Evolutionary conservation across 2,888 invertebrate genomes (phyloP).

Genomic region (Drosophila robusta): DNA sequence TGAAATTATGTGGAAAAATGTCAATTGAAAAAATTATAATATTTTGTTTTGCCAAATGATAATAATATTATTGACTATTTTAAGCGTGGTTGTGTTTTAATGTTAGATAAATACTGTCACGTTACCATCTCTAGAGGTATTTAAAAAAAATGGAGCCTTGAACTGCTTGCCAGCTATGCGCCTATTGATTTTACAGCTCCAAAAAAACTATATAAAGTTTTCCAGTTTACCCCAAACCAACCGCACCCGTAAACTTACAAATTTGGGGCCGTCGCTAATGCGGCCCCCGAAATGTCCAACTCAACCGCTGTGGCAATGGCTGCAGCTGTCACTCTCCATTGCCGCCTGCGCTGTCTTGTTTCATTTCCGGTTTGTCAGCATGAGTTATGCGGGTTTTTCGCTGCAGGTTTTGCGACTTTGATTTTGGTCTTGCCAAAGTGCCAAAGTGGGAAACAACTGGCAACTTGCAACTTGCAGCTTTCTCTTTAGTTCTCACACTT

Average conservation of each 20-base stretch:
- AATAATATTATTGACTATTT: no score
- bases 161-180: constrained; percentile 23
- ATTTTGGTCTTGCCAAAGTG: constrained; percentile 12
- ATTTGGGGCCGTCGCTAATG: not conserved
- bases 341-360: constrained; percentile 34
- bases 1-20: no score
- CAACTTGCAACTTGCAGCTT: constrained; percentile 6
- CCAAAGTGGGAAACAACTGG: constrained; percentile 5
- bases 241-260: not conserved
- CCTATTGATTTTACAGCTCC: constrained; percentile 47
- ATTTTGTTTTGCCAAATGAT: no score
- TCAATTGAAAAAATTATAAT: no score
- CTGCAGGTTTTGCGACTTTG: constrained; percentile 8
- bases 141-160: constrained; percentile 34
- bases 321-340: constrained; percentile 48
- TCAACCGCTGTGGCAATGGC: constrained; percentile 30
- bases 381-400: constrained; percentile 30
- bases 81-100: no score
- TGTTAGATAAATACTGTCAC: no score
- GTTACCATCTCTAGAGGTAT: not conserved
- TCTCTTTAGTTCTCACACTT: constrained; percentile 12
- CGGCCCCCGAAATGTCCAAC: not conserved
- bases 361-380: constrained; percentile 59
- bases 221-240: not conserved
- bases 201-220: constrained; percentile 35